Base-by-base conservation (phyloP, 2,888 invertebrate species). In the Luperina testacea region DNA sequence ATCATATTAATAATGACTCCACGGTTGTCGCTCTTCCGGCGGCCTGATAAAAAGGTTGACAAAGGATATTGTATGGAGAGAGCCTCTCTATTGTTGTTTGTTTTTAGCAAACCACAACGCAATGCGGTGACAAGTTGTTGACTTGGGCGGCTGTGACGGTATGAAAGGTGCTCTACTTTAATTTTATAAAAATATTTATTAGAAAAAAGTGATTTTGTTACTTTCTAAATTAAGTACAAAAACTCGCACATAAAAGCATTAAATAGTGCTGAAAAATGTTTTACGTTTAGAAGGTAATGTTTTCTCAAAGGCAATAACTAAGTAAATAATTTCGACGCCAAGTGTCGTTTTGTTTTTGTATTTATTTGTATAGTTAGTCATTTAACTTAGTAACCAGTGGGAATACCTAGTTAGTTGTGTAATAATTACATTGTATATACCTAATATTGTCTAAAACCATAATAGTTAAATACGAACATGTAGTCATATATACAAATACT, bases 31-130 rank as follows among this genome's bases (percentile, higher is more conserved):
- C 72, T 93, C 89, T 93, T 88, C 93, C 82, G 89, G 87, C 88
- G 90, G 92, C 91, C 94, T 93, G 95, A 96, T 95, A 95, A 94
- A 95, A 96, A 94, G 94, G 95, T 95, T 95, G 95, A 96, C 96
- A 96, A 96, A 96, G 95, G 95, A 95, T 95, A 96, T 96, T 96
- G 96, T 96, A 94, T 96, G 95, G 95, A 95, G 95, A 95, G 93
- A 92, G 93, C 87, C 91, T 91, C 93, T 92, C 95, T 94, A 95
- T 95, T 96, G 94, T 96, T 95, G 94, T 95, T 95, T 95, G 95
- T 95, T 96, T 95, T 95, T 93, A 94, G 94, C 92, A 90, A 92
- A 92, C 94, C 94, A 90, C 95, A 92, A 91, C 92, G 92, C 93
- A 92, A 90, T 88, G 89, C 93, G 90, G 94, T 95, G 96, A 96